Evolutionary conservation across 2,113 vertebrate species (phyloP).

Genomic region (Megaleporinus macrocephalus): DNA sequence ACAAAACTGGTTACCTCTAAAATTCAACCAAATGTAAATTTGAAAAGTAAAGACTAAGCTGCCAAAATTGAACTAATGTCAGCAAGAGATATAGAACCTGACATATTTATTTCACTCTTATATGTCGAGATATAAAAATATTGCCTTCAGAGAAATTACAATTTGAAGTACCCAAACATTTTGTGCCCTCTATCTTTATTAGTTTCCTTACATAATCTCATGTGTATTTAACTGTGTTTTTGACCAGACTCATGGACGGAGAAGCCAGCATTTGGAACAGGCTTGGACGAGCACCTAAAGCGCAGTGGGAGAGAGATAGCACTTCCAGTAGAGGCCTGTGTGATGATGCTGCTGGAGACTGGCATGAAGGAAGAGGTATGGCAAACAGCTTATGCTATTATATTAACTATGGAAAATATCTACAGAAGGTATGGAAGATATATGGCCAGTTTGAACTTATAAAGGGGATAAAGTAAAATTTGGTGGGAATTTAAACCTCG

Average conservation of each 20-base stretch:
- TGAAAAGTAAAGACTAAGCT: neutral
- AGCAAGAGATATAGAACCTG: neutral
- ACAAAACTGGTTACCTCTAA: neutral
- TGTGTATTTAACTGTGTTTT: neutral
- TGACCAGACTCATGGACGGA: slow-evolving; percentile 92
- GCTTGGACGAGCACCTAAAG: slow-evolving; percentile 93
- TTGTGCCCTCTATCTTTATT: neutral
- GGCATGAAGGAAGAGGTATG: slow-evolving; percentile 97
- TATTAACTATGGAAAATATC: too few species aligned
- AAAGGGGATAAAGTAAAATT: too few species aligned
- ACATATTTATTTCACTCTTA: neutral
- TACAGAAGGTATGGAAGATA: too few species aligned
- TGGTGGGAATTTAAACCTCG: too few species aligned
- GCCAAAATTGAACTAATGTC: too few species aligned
- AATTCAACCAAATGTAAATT: neutral
- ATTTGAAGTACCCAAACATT: too few species aligned
- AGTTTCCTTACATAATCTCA: neutral
- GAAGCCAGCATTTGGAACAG: slow-evolving; percentile 94
- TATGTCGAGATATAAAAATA: neutral
- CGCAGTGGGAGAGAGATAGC: slow-evolving; percentile 93
- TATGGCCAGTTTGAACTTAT: too few species aligned
- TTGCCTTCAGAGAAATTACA: neutral
- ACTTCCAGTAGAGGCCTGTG: slow-evolving; percentile 91
- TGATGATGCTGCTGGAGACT: slow-evolving; percentile 97
- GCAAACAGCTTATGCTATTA: neutral